Evolutionary conservation across 1,140 invertebrate genomes (phyloP), one percentile per base, ranked within the genome.

Genomic region (Dendrolimus punctatus): DNA sequence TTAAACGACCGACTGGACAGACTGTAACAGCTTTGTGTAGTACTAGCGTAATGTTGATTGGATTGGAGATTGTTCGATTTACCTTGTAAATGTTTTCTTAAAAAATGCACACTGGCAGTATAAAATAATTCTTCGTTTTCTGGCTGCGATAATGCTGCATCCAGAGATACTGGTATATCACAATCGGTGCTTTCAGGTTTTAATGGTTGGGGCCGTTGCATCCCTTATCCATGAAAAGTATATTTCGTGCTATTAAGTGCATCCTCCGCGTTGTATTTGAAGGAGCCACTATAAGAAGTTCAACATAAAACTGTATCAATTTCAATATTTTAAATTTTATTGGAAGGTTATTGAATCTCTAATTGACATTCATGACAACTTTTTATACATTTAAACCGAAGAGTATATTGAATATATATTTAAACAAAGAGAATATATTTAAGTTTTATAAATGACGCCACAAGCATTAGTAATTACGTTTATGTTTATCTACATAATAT

Each of bases 21-120:
- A 49, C 65, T 66, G 55, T 67, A 76, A 49, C 68, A 71, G 57
- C 69, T 76, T 46, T 69, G 62, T 2, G 70, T 58, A 10, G 50
- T 43, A 23, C 23, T 23, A 23, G 23, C 23, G 5, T 62, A 62
- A 6, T 57, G 52, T 9, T 43, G 55, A 50, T 66, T 65, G 41
- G 42, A 38, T 39, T 46, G 49, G 6, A 23, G 46, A 45, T 41
- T 54, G 48, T 64, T 54, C 6, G 49, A 51, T 66, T 72, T 82
- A 50, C 75, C 77, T 58, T 68, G 53, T 10, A 83, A 57, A 60
- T 67, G 63, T 61, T 70, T 72, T 49, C 58, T 68, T n/a, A 83
- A 68, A 57, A 80, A 83, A 55, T 73, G 62, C n/a, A 80, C 58
- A 56, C 80, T 83, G 5, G 80, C 80, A 7, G 70, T 71, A 46